Conservation (phyloP, 2,797 vertebrate species). For the Heliangelus exortis region DNA sequence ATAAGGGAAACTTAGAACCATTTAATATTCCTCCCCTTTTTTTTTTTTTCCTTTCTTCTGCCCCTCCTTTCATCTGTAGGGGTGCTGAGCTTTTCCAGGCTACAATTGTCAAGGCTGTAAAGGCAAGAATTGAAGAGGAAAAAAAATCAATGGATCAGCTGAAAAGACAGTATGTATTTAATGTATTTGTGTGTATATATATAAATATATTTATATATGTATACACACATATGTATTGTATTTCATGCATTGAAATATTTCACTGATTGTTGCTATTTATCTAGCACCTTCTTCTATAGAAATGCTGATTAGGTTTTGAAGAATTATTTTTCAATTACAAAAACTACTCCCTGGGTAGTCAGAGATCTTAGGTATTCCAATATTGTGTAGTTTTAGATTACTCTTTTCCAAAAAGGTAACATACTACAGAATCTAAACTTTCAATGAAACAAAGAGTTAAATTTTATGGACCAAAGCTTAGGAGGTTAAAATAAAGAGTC, state of each 20-base stretch:
- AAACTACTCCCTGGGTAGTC: neutral
- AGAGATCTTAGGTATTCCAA: neutral
- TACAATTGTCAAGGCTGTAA: conserved; percentile 97
- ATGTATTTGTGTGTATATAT: neutral
- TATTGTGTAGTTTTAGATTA: neutral
- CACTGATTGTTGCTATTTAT: neutral
- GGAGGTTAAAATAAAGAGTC: neutral
- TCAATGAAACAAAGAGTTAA: neutral
- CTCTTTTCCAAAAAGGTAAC: neutral
- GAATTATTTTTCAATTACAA: neutral
- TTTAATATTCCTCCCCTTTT: neutral
- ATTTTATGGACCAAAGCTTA: neutral
- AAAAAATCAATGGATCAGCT: conserved; percentile 98
- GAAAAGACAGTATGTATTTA: conserved; percentile 93
- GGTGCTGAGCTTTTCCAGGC: conserved; percentile 98
- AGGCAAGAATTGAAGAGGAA: conserved; percentile 95
- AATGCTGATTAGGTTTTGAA: neutral
- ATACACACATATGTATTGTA: neutral
- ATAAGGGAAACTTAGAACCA: neutral
- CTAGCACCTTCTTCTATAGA: neutral
- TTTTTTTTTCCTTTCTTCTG: neutral
- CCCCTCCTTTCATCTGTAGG: conserved; percentile 74
- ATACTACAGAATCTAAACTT: neutral
- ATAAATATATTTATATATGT: no score
- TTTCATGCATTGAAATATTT: neutral